Percentiles rank a stretch among this genome's conserved stretches.
phyloP scores from a whole-genome alignment of 2,888 invertebrate genomes.

The Cataglyphis altisquamis region DNA sequence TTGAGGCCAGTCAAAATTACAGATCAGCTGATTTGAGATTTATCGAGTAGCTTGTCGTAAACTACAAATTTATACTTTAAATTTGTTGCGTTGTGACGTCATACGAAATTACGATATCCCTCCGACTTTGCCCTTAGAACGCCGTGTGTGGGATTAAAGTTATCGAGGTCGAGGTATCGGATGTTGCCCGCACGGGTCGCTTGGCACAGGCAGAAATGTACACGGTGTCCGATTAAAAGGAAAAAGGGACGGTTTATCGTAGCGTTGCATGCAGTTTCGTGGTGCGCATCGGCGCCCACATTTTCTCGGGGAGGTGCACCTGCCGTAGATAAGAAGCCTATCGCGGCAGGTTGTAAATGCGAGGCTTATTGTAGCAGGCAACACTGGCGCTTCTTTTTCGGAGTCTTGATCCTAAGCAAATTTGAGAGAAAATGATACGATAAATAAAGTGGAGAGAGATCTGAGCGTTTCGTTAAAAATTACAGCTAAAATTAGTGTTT shows the following conservation, averaged over 20 bases:
- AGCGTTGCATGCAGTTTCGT: slow-evolving; percentile 52
- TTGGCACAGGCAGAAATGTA: neutral
- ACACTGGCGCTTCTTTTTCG: slow-evolving; percentile 56
- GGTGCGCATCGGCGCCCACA: slow-evolving; percentile 71
- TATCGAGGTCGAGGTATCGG: slow-evolving; percentile 40
- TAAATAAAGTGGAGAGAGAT: neutral
- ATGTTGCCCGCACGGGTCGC: slow-evolving; percentile 35
- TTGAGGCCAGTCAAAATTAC: neutral
- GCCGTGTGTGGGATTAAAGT: slow-evolving; percentile 28
- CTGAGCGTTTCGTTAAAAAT: neutral
- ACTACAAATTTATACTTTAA: neutral
- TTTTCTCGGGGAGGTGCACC: slow-evolving; percentile 76
- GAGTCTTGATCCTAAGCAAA: neutral
- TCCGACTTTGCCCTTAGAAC: neutral
- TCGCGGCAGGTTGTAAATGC: slow-evolving; percentile 68
- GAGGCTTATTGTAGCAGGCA: slow-evolving; percentile 35
- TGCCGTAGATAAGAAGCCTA: slow-evolving; percentile 74
- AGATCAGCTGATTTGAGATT: slow-evolving; percentile 10
- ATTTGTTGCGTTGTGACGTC: slow-evolving; percentile 10
- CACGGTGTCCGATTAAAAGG: slow-evolving; percentile 15
- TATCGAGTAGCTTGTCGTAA: neutral
- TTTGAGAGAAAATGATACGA: neutral
- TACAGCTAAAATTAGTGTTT: slow-evolving; percentile 1
- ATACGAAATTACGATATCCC: slow-evolving; percentile 1
- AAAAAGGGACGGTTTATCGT: slow-evolving; percentile 35